Conservation (phyloP, 2,113 vertebrate species). For the Nibea coibor region DNA sequence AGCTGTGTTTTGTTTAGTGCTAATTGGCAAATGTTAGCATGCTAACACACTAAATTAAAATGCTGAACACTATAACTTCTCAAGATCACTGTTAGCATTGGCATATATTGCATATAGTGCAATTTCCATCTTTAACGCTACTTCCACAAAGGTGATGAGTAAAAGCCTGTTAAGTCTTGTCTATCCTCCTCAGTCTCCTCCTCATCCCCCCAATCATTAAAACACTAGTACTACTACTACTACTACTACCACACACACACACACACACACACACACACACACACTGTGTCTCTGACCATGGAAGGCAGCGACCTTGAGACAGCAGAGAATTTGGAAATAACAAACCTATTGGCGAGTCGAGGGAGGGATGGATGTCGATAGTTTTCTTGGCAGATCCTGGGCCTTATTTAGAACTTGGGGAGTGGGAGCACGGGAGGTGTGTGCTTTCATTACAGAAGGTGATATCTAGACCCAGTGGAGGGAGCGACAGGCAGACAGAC, state of each 20-base stretch:
- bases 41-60: no score
- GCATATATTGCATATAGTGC: neutral
- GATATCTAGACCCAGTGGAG: conserved; percentile 87
- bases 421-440: conserved; percentile 36
- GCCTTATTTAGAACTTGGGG: conserved; percentile 58
- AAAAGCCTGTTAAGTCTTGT: conserved; percentile 14
- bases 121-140: neutral
- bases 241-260: neutral
- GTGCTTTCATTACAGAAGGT: conserved; percentile 86
- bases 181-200: conserved; percentile 12
- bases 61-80: no score
- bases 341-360: conserved; percentile 54
- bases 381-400: conserved; percentile 39
- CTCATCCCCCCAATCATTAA: neutral
- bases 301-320: conserved; percentile 70
- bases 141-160: neutral
- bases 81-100: neutral
- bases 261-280: conserved; percentile 19
- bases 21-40: no score
- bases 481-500: conserved; percentile 7
- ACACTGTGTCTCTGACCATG: conserved; percentile 15
- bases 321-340: conserved; percentile 63
- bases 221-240: neutral
- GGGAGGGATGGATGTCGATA: conserved; percentile 66
- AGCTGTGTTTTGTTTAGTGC: no score